A percentile compares a stretch with the other conserved stretches of the same genome.
These are phyloP conservation scores for Reticulitermes speratus DNA, from an alignment of 1,140 invertebrate genomes.

Conservation along the genomic window DNA sequence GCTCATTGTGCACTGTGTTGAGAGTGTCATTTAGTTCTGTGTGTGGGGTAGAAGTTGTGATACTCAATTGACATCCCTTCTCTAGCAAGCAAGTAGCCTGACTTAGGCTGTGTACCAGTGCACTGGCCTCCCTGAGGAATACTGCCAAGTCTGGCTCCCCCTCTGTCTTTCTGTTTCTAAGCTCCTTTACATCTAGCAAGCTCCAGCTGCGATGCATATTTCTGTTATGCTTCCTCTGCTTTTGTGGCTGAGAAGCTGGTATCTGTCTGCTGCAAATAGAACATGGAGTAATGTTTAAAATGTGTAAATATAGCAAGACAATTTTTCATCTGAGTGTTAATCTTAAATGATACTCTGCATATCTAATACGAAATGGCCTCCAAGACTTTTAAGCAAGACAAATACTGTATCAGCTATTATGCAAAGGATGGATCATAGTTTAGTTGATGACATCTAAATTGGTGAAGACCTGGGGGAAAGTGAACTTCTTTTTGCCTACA, in stretches of 20 bases:
- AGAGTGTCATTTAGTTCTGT: background rate
- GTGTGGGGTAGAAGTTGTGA: background rate
- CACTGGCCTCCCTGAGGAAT: conserved; percentile 9
- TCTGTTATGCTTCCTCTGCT: background rate
- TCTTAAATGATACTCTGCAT: no score
- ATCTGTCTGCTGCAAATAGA: background rate
- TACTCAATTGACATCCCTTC: background rate
- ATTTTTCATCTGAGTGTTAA: no score
- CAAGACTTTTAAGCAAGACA: no score
- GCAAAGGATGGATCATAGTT: no score
- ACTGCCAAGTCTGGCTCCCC: background rate
- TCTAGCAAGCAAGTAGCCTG: background rate
- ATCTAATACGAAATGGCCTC: no score
- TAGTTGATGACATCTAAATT: no score
- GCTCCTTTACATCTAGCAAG: background rate
- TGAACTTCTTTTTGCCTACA: no score
- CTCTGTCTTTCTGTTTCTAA: background rate
- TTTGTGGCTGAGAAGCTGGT: background rate
- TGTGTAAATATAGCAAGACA: no score
- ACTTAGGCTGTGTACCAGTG: background rate
- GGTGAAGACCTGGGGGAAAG: no score
- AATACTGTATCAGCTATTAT: no score
- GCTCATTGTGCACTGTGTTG: background rate
- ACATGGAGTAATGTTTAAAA: no score
- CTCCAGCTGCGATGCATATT: background rate